A percentile compares a stretch with the other conserved stretches of the same genome.
Conservation (phyloP, 2,113 vertebrate species). For the Oryzias melastigma region DNA sequence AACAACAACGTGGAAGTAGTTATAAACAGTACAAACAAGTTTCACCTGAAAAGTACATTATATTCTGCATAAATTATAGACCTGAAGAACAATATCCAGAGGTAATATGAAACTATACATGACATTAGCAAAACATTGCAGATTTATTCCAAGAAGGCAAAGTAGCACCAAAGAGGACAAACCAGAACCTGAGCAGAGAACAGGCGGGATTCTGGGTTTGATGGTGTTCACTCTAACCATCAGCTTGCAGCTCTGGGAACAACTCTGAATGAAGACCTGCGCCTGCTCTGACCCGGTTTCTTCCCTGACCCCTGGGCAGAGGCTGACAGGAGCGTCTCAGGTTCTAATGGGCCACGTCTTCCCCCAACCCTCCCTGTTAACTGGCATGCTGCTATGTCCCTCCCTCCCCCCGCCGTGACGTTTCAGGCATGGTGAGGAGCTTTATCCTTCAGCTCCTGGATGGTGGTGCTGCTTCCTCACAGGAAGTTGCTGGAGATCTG, state of each 20-base stretch:
- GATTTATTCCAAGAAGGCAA: conserved; percentile 72
- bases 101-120: conserved; percentile 80
- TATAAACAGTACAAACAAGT: conserved; percentile 67
- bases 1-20: conserved; percentile 57
- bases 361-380: conserved; percentile 20
- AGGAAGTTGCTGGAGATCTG: conserved; percentile 91
- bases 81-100: conserved; percentile 66
- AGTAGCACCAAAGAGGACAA: conserved; percentile 69
- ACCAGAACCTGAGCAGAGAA: conserved; percentile 38
- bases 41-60: conserved; percentile 69
- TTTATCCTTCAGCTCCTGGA: conserved; percentile 44
- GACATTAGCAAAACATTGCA: conserved; percentile 77
- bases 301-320: too few species aligned
- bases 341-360: too few species aligned
- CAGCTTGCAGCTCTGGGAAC: too few species aligned
- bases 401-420: conserved; percentile 40
- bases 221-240: too few species aligned
- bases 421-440: conserved; percentile 52
- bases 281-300: too few species aligned
- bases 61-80: conserved; percentile 73
- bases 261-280: too few species aligned
- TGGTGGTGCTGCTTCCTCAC: conserved; percentile 68
- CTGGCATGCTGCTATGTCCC: conserved; percentile 27
- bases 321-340: too few species aligned
- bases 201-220: too few species aligned